Base-by-base conservation (phyloP, 2,888 invertebrate genomes). In the Unio delphinus region DNA sequence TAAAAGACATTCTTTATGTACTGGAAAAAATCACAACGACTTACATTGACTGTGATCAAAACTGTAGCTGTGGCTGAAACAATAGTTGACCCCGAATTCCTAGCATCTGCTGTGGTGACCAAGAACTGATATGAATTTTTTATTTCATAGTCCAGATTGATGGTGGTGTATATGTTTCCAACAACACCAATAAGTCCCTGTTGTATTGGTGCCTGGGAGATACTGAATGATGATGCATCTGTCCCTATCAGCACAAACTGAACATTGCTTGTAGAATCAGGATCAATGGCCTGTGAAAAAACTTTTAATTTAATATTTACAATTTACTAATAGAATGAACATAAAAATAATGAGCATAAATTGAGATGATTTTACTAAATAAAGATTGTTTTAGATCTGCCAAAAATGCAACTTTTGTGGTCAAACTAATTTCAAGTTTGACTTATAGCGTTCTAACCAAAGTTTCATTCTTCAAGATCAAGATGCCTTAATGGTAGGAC, bases 51-150 rank as follows among this genome's bases (percentile, higher is more conserved):
- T 63, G 76, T 79, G 57, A 88, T 79, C 30, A 75, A 74, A 28
- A 88, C 80, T 18, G 79, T 78, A 8, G 85, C 84, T 6, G 79
- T 75, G 23, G 83, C 68, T n/a, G 80, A 79, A 4, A 76, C 69
- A 8, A 76, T 65, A 45, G 69, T 69, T 45, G 15, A 45, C 45
- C 45, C 45, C 0, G 74, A 68, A 57, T 76, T 81, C 57, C 67
- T 67, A 5, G 83, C 86, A 72, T 87, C 85, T 7, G 71, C 67
- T 18, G 88, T 88, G 4, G 86, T 85, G 45, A 87, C 76, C 18
- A 79, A 70, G 55, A 87, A 79, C 17, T 70, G 69, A 69, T 87
- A 87, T 20, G 73, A 62, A 11, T 69, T 66, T 20, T 75, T 69
- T 15, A 76, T 69, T 73, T 87, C 86, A 68, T 79, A 88, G 71